phyloP scores from a whole-genome alignment of 2,113 vertebrate species.

The human (Homo sapiens) region DNA sequence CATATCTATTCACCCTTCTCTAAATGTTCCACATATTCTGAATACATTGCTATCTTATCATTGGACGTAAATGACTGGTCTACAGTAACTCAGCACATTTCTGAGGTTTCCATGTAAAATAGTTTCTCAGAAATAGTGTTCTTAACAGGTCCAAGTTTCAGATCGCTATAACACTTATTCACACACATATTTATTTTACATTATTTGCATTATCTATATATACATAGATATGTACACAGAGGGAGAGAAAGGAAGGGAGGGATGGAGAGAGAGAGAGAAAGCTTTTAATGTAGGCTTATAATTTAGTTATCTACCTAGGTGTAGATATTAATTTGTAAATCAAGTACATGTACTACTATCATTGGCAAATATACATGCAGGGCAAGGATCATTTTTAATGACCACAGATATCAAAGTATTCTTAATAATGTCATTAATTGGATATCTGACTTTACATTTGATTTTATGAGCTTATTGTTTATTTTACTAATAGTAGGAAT shows the following conservation, averaged over 20 bases:
- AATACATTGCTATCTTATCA: neutral
- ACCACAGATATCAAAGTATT: neutral
- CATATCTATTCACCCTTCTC: neutral
- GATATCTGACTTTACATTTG: neutral
- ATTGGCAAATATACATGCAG: neutral
- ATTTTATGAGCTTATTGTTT: neutral
- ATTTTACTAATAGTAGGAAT: neutral
- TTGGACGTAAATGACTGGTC: neutral
- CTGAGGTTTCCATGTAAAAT: neutral
- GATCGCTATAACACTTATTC: neutral
- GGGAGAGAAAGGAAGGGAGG: fast-evolving
- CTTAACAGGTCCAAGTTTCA: neutral
- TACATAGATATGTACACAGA: neutral
- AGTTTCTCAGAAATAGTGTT: neutral
- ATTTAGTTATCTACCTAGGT: neutral
- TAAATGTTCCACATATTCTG: neutral
- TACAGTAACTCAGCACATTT: neutral
- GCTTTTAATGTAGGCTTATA: neutral
- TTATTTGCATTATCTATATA: neutral
- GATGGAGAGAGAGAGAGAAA: neutral
- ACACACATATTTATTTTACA: neutral
- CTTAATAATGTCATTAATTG: neutral
- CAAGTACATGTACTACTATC: neutral
- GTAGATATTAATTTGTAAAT: neutral
- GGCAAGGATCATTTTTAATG: neutral